These are phyloP conservation scores for Limnothrissa miodon DNA, from an alignment of 2,113 vertebrate species.

Conservation along the genomic window DNA sequence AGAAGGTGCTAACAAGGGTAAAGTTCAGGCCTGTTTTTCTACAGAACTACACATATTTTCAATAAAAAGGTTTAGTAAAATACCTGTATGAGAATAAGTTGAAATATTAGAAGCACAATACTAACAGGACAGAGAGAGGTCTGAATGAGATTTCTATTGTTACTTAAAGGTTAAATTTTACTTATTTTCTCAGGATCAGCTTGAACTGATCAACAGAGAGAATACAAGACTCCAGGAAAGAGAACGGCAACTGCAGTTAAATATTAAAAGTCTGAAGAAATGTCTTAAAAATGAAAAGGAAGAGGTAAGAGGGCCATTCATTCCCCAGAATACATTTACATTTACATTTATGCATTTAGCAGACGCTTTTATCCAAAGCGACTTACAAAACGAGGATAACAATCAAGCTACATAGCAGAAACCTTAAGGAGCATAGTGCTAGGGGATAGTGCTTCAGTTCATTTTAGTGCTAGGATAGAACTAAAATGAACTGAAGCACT, in stretches of 20 bases:
- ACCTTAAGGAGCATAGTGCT: too few species aligned
- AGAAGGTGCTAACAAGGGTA: neutral
- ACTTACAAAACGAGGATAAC: too few species aligned
- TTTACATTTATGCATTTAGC: too few species aligned
- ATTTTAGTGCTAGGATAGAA: too few species aligned
- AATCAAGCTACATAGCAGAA: too few species aligned
- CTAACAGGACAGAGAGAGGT: neutral
- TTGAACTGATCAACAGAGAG: conserved; percentile 86
- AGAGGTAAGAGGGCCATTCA: conserved; percentile 76
- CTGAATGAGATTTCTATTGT: neutral
- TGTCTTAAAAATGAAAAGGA: conserved; percentile 93
- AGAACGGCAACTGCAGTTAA: conserved; percentile 87
- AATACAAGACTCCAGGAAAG: conserved; percentile 85
- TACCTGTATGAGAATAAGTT: neutral
- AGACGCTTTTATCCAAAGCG: too few species aligned
- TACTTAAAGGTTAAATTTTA: too few species aligned
- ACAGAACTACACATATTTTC: neutral
- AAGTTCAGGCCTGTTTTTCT: neutral
- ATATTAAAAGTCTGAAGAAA: conserved; percentile 85
- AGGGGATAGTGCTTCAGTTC: too few species aligned
- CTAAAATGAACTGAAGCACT: too few species aligned
- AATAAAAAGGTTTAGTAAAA: neutral
- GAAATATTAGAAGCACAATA: neutral
- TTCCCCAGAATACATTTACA: neutral
- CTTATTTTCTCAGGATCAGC: conserved; percentile 76